Evolutionary conservation across 1,140 invertebrate species (phyloP), one percentile per base, ranked within the genome.

Genomic region (Hylaeus volcanicus): DNA sequence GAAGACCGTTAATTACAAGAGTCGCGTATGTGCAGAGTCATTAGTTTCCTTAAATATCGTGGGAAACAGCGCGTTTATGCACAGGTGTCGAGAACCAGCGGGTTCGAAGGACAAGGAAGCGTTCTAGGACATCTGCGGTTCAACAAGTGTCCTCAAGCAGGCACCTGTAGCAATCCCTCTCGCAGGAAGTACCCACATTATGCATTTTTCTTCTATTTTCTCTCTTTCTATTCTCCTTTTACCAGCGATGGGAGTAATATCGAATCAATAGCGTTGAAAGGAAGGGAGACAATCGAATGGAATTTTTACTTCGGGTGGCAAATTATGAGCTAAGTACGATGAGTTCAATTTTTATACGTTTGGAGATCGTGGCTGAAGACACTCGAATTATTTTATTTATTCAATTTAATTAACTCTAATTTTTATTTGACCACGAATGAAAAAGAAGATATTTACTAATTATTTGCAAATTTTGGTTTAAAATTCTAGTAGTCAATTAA

Each of bases 111-210:
- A 74, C 61, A 69, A 85, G 66, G 64, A 75, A 77, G 82, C 26
- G 55, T 74, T 61, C 63, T 66, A 41, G 79, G 71, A 89, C 83
- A 89, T 88, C 87, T 90, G 89, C 85, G 79, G 78, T 82, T 81
- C 60, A 74, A 74, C 85, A 86, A 90, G 87, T 89, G 86, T 64
- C 74, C 68, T 73, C 66, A 61, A 63, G 74, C 86, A 81, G 65
- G 74, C 88, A 90, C 88, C 89, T 90, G 88, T 88, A 83, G 53
- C 51, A 70, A 68, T 70, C 70, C 73, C 66, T 80, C 71, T 58
- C 11, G 43, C 80, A 87, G 85, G 84, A 87, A 86, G 69, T 87
- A 66, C 85, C 84, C 85, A 86, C 85, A 86, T 83, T 55, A 70
- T 41, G 41, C 48, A 48, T 71, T 63, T 58, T 48, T 63, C 68